These are phyloP conservation scores for Hoplodrina blanda DNA, from an alignment of 2,888 invertebrate species.

Conservation along the genomic window DNA sequence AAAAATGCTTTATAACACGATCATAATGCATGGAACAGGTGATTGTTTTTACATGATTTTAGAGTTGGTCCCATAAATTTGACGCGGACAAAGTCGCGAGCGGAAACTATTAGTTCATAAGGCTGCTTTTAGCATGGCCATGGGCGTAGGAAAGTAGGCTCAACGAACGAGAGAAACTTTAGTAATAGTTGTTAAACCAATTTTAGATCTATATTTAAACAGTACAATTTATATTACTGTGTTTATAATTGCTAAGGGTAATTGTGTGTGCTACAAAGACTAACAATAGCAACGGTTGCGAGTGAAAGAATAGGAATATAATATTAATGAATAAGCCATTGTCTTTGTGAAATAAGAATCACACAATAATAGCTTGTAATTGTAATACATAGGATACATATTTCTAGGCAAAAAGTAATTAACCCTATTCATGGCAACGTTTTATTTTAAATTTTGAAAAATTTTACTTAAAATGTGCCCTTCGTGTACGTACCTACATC, in stretches of 20 bases:
- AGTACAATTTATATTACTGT: neutral
- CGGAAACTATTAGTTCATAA: no score
- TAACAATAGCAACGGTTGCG: slow-evolving; percentile 17
- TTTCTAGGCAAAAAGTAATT: no score
- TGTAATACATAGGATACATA: neutral
- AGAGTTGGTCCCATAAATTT: no score
- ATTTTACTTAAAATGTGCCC: no score
- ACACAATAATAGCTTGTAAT: slow-evolving; percentile 5
- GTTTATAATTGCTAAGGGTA: slow-evolving; percentile 2
- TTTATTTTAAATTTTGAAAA: no score
- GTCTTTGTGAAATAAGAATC: slow-evolving; percentile 14
- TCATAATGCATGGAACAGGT: no score
- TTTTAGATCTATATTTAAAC: neutral
- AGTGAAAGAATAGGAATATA: slow-evolving; percentile 1
- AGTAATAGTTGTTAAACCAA: neutral
- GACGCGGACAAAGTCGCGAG: no score
- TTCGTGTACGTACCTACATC: no score
- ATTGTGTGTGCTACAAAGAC: slow-evolving; percentile 11
- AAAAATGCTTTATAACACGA: no score
- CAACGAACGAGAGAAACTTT: neutral
- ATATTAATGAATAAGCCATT: slow-evolving; percentile 10
- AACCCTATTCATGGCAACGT: no score
- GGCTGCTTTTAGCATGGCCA: neutral
- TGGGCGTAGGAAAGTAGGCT: neutral
- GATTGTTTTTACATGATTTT: no score